phyloP scores from a whole-genome alignment of 2,888 invertebrate species.

The Norana najaformis region DNA sequence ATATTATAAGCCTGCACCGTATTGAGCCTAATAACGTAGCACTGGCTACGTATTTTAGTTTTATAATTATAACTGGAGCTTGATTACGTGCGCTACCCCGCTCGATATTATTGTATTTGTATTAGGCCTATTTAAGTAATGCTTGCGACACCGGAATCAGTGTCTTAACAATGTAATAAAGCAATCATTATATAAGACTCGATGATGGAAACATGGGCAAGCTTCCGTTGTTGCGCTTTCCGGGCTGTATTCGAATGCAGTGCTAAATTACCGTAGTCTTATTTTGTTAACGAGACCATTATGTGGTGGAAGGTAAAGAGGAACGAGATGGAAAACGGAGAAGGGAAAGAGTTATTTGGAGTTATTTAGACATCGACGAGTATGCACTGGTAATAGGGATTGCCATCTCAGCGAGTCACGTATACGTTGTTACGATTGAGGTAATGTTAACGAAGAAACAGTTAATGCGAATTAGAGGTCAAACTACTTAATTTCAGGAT shows the following conservation, averaged over 20 bases:
- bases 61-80: too few species aligned
- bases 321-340: too few species aligned
- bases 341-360: neutral
- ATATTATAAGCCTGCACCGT: too few species aligned
- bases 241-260: neutral
- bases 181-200: neutral
- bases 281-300: conserved; percentile 13
- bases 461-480: neutral
- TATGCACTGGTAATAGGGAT: neutral
- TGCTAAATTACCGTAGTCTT: neutral
- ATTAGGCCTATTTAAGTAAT: too few species aligned
- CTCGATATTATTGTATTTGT: too few species aligned
- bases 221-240: neutral
- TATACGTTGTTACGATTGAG: neutral
- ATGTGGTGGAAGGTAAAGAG: neutral
- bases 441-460: neutral
- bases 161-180: neutral
- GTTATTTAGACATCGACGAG: neutral
- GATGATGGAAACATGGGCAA: neutral
- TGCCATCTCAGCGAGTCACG: neutral
- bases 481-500: neutral
- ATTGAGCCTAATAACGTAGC: too few species aligned
- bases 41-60: too few species aligned
- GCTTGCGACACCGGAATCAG: too few species aligned
- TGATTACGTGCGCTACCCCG: too few species aligned